Conservation (phyloP, 2,797 vertebrate genomes). For the Eulemur mongoz region DNA sequence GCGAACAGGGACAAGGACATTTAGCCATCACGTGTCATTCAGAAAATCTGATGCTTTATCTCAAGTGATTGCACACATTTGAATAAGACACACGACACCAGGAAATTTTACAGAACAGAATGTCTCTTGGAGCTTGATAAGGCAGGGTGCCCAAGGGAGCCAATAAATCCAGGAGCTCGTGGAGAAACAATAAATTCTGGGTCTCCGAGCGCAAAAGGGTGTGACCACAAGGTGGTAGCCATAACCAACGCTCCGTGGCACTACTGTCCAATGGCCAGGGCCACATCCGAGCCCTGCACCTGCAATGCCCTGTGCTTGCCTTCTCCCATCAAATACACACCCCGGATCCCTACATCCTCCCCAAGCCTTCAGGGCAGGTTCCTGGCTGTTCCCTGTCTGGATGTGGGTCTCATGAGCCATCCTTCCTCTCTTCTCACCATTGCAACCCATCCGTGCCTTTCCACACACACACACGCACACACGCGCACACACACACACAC, state of each 20-base stretch:
- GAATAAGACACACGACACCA: background rate
- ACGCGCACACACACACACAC: no score
- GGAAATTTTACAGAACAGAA: conserved; percentile 26
- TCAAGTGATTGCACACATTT: background rate
- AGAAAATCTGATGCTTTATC: conserved; percentile 58
- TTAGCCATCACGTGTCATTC: background rate
- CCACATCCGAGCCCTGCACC: background rate
- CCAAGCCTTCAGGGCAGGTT: background rate
- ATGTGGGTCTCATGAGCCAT: background rate
- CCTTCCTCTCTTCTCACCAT: background rate
- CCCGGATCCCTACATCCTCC: background rate
- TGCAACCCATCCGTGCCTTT: background rate
- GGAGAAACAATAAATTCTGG: background rate
- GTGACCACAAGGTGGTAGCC: background rate
- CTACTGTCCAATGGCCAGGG: background rate
- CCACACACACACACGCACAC: background rate
- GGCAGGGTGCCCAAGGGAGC: background rate
- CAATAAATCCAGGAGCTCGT: background rate
- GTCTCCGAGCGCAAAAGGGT: background rate
- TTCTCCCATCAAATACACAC: background rate
- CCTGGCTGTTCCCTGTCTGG: background rate
- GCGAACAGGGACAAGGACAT: background rate
- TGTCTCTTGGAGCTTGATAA: background rate
- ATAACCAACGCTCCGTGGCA: background rate
- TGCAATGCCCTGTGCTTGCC: background rate